Base-by-base conservation (phyloP, 2,888 invertebrate species). In the Dasypolia templi region DNA sequence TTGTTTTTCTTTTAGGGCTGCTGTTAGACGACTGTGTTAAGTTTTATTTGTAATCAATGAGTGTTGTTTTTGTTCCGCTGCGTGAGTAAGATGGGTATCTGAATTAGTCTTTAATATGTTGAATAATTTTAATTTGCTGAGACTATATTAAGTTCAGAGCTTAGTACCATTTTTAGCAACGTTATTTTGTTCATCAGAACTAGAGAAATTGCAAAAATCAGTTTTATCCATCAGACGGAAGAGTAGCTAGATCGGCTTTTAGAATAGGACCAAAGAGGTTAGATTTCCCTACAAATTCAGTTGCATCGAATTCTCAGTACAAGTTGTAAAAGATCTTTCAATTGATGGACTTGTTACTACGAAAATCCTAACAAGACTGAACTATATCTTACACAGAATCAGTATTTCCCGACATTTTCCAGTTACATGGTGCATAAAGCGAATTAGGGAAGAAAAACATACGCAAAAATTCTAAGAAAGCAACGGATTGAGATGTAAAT, bases 401-500 rank as follows among this genome's bases (percentile, higher is more conserved):
- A 59, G 32, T 65, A 26, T 46, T 32, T 56, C 42, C 26, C 1
- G 53, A 71, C 71, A 66, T 70, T 65, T 67, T 49, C 70, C 72
- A 71, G 75, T 68, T 29, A 83, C 73, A 70, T 55, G 62, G 51
- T 75, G 70, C 53, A 73, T 29, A 77, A 66, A 76, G 66, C 58
- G 66, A 75, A 76, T 76, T 65, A 63, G 56, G 51, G 61, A 39
- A 77, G 65, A 66, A 79, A 71, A 85, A 78, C 79, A 80, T 19
- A 81, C 67, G 80, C 73, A 65, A 79, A 79, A 73, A 80, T 88
- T 86, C 88, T 74, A 72, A 78, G 87, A 86, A 87, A 72, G 71
- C 63, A 61, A 12, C 32, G 69, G 55, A 78, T 82, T 83, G 83
- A 87, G 82, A 87, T 87, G 84, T 86, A 88, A 90, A 90, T 89